Conservation (phyloP, 2,797 vertebrate species). For the Pterois miles region DNA sequence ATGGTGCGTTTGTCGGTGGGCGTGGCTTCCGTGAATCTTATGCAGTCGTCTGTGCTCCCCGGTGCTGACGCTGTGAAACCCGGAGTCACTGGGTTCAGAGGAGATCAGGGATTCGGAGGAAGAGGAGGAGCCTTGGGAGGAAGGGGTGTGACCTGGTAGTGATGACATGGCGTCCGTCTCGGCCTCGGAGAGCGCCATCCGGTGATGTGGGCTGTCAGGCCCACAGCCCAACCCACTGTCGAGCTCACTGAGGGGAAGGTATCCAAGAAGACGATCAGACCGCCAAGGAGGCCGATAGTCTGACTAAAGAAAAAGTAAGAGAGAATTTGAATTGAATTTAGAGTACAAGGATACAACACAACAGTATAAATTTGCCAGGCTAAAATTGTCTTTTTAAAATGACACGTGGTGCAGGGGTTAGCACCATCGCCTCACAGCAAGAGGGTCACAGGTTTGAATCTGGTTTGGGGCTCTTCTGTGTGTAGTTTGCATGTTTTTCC, state of each 20-base stretch:
- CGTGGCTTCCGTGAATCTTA: slow-evolving; percentile 65
- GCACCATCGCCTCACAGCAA: no score
- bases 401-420: no score
- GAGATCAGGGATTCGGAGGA: slow-evolving; percentile 74
- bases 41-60: slow-evolving; percentile 74
- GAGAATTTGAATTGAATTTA: neutral
- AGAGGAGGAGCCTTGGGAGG: slow-evolving; percentile 76
- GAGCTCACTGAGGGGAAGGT: slow-evolving; percentile 70
- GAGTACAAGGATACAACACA: neutral
- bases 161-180: slow-evolving; percentile 74
- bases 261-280: slow-evolving; percentile 57
- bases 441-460: no score
- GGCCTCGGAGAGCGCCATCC: slow-evolving; percentile 63
- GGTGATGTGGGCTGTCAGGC: slow-evolving; percentile 65
- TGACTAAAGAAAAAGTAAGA: slow-evolving; percentile 45
- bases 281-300: slow-evolving; percentile 62
- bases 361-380: neutral
- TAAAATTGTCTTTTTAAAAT: neutral
- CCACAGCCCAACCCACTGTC: slow-evolving; percentile 76
- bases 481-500: no score
- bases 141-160: slow-evolving; percentile 70
- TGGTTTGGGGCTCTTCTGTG: no score
- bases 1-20: slow-evolving; percentile 49
- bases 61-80: slow-evolving; percentile 78
- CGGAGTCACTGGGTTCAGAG: slow-evolving; percentile 74